Evolutionary conservation across 2,113 vertebrate species (phyloP), one percentile per base, ranked within the genome.

Genomic region (Pomatostomus ruficeps): DNA sequence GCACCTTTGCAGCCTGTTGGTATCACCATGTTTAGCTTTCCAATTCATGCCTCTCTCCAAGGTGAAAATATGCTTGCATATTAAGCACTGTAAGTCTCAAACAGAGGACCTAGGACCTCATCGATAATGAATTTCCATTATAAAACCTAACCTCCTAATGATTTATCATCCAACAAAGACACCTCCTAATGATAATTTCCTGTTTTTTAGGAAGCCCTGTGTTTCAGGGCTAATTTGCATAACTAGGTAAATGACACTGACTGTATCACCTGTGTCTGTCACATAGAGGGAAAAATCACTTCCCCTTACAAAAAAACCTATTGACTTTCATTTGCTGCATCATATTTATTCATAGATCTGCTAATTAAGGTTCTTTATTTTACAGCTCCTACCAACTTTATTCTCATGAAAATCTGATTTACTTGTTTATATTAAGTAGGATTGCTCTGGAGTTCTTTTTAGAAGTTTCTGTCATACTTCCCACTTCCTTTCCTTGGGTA

Each of bases 341-440:
- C 38, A 85, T 90, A 94, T 88, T 96, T 95, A 85, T 96, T 96
- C 58, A 91, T 91, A 38, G 66, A 1, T 24, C 62, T 76, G 35
- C 48, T 95, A 96, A 95, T 96, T 94, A 89, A 83, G 91, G 93
- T 40, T 79, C 62, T 82, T 85, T 79, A 81, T 95, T 96, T 91
- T 77, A 88, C 33, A 68, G 21, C 23, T 85, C 35, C 42, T 88
- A 85, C 54, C 23, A 31, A 35, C 65, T 94, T 83, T 65, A 83
- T 90, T 82, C 66, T 91, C 28, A 79, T 76, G 85, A 63, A 91
- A 95, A 94, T 61, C 12, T 76, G 57, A 65, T 88, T 91, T 88
- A 79, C 18, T 72, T 85, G 25, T 85, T 95, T 89, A 76, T 93
- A 58, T 61, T 79, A 91, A 45, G 31, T 29, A 65, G 52, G 71